Percentiles rank a stretch among this genome's conserved stretches.
phyloP scores from a whole-genome alignment of 1,140 invertebrate species.

The Mesaphorura yosii region DNA sequence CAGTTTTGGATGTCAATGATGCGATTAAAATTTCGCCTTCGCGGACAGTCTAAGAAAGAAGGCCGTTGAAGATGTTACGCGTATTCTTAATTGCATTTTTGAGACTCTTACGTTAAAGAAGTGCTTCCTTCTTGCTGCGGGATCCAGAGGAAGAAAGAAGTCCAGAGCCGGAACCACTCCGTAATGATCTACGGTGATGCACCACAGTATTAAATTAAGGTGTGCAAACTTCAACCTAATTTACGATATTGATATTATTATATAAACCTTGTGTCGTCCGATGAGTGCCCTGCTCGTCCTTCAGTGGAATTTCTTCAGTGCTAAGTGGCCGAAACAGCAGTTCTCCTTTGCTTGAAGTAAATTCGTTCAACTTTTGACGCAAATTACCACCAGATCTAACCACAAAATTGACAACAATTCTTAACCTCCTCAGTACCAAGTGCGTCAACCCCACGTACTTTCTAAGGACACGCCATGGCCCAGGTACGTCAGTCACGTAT shows the following conservation, averaged over 20 bases:
- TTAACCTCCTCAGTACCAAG: too few species aligned
- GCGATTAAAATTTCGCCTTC: constrained; percentile 72
- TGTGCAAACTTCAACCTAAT: neutral
- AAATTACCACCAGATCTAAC: constrained; percentile 12
- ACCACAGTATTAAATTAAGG: neutral
- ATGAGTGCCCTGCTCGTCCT: constrained; percentile 17
- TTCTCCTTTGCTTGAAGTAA: constrained; percentile 18
- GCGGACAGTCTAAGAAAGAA: constrained; percentile 55
- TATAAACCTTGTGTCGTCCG: constrained; percentile 20
- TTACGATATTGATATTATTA: constrained; percentile 3
- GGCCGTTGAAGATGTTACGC: neutral
- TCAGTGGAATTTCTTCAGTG: constrained; percentile 22
- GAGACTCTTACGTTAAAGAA: constrained; percentile 65
- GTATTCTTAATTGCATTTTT: neutral
- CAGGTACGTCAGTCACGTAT: too few species aligned
- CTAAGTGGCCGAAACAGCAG: constrained; percentile 24
- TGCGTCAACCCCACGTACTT: too few species aligned
- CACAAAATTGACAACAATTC: constrained; percentile 2
- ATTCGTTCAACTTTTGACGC: constrained; percentile 19
- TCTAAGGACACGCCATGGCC: too few species aligned
- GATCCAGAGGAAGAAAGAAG: constrained; percentile 60
- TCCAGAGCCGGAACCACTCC: constrained; percentile 75
- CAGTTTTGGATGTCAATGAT: constrained; percentile 56
- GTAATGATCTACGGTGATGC: constrained; percentile 51
- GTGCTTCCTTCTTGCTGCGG: constrained; percentile 54